Evolutionary conservation across 2,797 vertebrate species (phyloP).

Genomic region (Cetoscarus ocellatus): DNA sequence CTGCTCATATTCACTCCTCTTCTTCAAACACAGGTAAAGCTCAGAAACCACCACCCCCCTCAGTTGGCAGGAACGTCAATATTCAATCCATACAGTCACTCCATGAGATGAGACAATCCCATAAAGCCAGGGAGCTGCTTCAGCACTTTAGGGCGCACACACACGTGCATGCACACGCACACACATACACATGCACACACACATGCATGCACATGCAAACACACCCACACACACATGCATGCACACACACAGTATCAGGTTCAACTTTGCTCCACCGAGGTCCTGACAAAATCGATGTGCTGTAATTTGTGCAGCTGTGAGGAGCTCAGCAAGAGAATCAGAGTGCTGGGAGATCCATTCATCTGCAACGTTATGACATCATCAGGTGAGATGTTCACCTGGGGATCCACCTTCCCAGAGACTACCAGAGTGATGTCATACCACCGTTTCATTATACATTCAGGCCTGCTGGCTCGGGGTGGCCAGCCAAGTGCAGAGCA

Average conservation of each 20-base stretch:
- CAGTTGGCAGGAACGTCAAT: conserved; percentile 59
- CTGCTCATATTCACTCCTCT: too few relatives aligned
- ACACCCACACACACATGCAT: conserved; percentile 9
- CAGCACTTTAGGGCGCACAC: conserved; percentile 47
- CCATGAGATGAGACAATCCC: conserved; percentile 71
- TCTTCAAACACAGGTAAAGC: too few relatives aligned
- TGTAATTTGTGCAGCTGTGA: conserved; percentile 54
- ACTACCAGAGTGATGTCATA: too few relatives aligned
- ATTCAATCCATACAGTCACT: conserved; percentile 70
- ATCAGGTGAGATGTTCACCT: too few relatives aligned
- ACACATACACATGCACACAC: neutral
- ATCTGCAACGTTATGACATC: too few relatives aligned
- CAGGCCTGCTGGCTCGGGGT: too few relatives aligned
- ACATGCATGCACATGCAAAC: neutral
- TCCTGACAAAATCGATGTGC: conserved; percentile 67
- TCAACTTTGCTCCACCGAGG: conserved; percentile 59
- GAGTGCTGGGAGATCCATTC: too few relatives aligned
- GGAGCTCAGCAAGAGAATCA: too few relatives aligned
- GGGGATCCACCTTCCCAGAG: too few relatives aligned
- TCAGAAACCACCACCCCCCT: neutral
- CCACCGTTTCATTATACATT: too few relatives aligned
- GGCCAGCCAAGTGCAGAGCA: too few relatives aligned
- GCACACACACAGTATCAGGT: conserved; percentile 32
- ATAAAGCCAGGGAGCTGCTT: conserved; percentile 53
- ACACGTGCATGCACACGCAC: neutral